Conservation (phyloP, 37 sponge, comb jelly and placozoan species). For the Oscarella lobularis region DNA sequence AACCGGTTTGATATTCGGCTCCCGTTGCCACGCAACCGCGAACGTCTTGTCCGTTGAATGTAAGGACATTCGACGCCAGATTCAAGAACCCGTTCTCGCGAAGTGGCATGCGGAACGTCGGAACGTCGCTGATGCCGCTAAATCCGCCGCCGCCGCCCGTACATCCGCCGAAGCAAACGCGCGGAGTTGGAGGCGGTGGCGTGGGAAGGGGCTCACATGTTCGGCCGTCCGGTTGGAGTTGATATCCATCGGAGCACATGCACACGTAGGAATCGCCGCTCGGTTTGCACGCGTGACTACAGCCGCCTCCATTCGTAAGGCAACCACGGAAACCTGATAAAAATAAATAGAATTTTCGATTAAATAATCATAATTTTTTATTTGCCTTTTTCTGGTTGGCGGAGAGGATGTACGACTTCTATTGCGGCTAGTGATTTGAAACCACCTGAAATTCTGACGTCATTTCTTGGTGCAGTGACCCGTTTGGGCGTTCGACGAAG, state of each 20-base stretch:
- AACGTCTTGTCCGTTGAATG: neutral
- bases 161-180: neutral
- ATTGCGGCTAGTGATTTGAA: neutral
- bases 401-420: neutral
- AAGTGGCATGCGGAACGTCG: neutral
- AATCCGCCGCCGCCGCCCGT: neutral
- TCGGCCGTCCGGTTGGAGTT: neutral
- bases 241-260: neutral
- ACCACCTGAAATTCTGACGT: neutral
- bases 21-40: neutral
- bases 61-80: neutral
- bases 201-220: neutral
- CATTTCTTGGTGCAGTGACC: neutral
- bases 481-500: neutral
- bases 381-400: neutral
- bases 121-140: neutral
- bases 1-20: neutral
- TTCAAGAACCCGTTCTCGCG: neutral
- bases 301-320: neutral
- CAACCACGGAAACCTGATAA: neutral
- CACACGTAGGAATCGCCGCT: neutral
- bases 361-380: no score
- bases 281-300: neutral
- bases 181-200: neutral
- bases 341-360: no score